Conservation (phyloP, 2,113 vertebrate species). For the Haemorhous mexicanus region DNA sequence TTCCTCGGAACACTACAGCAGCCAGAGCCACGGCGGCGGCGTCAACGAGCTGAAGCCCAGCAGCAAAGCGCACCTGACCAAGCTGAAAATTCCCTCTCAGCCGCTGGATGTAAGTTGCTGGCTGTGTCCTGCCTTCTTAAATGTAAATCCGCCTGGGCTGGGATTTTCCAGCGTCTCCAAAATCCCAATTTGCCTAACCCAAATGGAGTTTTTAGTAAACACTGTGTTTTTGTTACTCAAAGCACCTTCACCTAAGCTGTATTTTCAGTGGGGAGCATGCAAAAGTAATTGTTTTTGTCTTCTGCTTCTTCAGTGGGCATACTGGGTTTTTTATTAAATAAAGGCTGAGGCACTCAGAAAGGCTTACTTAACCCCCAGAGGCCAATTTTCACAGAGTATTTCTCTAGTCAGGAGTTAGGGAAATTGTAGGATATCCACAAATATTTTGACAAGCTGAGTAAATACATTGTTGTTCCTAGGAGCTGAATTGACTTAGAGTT, state of each 20-base stretch:
- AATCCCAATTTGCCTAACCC: background rate
- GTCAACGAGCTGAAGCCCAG: constrained; percentile 91
- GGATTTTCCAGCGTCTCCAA: background rate
- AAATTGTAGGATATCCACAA: background rate
- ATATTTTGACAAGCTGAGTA: background rate
- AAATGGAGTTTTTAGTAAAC: background rate
- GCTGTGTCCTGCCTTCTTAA: background rate
- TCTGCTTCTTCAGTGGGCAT: background rate
- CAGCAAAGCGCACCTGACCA: constrained; percentile 92
- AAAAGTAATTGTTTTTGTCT: background rate
- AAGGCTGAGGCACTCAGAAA: background rate
- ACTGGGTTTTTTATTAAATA: background rate
- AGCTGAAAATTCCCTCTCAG: constrained; percentile 96
- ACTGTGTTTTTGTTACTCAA: background rate
- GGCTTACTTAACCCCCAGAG: background rate
- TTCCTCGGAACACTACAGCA: constrained; percentile 86
- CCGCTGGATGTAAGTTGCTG: constrained; percentile 84
- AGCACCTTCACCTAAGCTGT: background rate
- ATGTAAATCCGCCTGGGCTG: background rate
- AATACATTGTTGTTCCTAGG: background rate
- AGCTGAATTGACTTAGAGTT: background rate
- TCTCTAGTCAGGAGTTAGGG: background rate
- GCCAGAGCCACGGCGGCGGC: constrained; percentile 83
- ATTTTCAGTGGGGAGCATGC: background rate
- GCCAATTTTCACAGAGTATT: background rate